phyloP scores from a whole-genome alignment of 2,113 vertebrate species.

The Pseudopipra pipra region DNA sequence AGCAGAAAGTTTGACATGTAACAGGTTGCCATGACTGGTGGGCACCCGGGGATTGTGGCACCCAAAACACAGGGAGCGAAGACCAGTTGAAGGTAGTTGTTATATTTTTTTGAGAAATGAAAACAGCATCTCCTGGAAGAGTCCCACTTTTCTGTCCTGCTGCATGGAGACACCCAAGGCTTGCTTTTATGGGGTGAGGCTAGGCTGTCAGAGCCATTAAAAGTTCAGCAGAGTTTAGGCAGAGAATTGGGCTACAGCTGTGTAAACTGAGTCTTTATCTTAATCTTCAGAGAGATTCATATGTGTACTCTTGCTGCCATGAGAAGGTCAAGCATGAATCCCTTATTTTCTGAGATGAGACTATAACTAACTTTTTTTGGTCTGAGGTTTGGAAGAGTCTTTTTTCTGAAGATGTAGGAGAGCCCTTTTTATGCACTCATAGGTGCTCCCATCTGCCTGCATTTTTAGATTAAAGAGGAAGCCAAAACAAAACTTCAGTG shows the following conservation, averaged over 20 bases:
- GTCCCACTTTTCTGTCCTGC: background rate
- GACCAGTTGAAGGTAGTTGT: background rate
- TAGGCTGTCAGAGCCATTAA: background rate
- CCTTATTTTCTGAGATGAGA: background rate
- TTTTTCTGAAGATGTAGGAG: background rate
- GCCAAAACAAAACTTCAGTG: background rate
- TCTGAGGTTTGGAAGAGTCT: background rate
- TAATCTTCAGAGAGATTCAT: background rate
- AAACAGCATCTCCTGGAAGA: background rate
- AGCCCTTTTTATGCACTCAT: background rate
- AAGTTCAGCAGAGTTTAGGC: background rate
- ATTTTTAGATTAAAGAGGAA: background rate
- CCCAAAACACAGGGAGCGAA: accelerated
- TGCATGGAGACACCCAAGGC: background rate
- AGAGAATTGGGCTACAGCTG: background rate
- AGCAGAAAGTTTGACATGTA: background rate
- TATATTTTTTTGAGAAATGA: background rate
- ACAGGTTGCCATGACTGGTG: accelerated
- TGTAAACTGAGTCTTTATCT: background rate
- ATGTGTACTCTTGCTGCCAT: background rate
- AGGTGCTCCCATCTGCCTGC: background rate
- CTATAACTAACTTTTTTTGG: background rate
- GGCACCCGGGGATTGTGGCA: background rate
- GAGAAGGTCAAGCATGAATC: background rate
- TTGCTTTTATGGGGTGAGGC: background rate